Evolutionary conservation across 2,113 vertebrate genomes (phyloP).

Genomic region (Spermophilus dauricus): DNA sequence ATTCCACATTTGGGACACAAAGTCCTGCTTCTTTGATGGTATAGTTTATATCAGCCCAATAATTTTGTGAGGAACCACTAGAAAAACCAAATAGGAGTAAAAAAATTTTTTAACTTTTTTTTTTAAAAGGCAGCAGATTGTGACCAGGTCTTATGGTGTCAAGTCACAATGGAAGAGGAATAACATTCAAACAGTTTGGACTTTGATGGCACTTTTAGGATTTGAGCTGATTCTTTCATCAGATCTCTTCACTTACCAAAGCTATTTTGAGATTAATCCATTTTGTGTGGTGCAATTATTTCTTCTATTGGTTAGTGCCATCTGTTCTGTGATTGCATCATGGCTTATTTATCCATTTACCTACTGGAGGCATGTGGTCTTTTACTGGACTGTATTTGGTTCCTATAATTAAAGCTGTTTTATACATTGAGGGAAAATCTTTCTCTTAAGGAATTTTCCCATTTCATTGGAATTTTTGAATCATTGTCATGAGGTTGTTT

Average conservation of each 20-base stretch:
- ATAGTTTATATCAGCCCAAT: background rate
- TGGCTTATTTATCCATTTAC: background rate
- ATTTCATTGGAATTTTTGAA: background rate
- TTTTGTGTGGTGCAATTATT: background rate
- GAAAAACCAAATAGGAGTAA: background rate
- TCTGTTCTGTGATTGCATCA: background rate
- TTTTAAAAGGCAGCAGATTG: background rate
- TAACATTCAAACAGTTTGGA: background rate
- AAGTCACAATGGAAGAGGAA: background rate
- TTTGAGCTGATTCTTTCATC: background rate
- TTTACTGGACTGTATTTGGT: background rate
- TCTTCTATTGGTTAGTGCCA: no score
- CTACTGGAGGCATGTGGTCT: background rate
- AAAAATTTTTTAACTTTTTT: background rate
- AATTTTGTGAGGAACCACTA: background rate
- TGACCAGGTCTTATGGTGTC: background rate
- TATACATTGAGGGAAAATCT: background rate
- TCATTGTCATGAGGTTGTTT: background rate
- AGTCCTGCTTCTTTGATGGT: background rate
- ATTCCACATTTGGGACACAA: background rate
- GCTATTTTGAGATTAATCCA: background rate
- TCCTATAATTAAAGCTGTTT: background rate
- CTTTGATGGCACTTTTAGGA: background rate
- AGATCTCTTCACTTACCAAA: background rate
- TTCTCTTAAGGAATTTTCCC: background rate